A percentile compares a stretch with the other conserved stretches of the same genome.
Conservation (phyloP, 2,797 vertebrate species). For the Pseudocheirus occidentalis region DNA sequence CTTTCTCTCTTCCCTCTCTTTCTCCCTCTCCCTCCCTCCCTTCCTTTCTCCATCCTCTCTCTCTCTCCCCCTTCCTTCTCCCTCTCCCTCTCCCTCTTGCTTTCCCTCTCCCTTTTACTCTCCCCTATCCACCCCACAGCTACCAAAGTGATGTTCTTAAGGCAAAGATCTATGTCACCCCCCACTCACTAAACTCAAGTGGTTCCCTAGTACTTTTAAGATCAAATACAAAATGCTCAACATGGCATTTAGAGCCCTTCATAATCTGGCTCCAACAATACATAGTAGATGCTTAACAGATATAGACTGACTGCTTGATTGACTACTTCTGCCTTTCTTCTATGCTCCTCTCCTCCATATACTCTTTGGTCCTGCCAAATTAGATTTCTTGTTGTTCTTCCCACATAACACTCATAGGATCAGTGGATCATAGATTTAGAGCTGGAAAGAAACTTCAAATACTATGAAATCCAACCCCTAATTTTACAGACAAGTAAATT, state of each 20-base stretch:
- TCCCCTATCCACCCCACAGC: background rate
- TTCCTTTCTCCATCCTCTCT: accelerated
- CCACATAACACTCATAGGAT: background rate
- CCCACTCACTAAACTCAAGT: background rate
- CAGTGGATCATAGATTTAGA: background rate
- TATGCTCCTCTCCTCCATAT: background rate
- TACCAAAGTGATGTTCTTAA: background rate
- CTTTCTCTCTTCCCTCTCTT: accelerated
- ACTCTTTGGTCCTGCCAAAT: background rate
- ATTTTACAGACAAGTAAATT: background rate
- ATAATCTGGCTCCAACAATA: background rate
- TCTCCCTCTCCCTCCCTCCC: accelerated
- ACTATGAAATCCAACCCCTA: background rate
- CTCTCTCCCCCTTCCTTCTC: too few relatives aligned
- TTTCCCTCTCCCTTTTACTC: background rate
- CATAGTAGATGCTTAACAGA: background rate
- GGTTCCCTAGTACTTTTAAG: background rate
- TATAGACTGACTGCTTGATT: background rate
- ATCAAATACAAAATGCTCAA: background rate
- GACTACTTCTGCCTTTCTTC: background rate
- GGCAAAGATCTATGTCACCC: background rate
- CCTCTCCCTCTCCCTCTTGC: background rate
- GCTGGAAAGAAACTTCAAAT: background rate
- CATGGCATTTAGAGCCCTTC: background rate
- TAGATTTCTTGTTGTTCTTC: background rate